Evolutionary conservation across 2,113 vertebrate species (phyloP), one percentile per base, ranked within the genome.

Genomic region (Aegypius monachus): DNA sequence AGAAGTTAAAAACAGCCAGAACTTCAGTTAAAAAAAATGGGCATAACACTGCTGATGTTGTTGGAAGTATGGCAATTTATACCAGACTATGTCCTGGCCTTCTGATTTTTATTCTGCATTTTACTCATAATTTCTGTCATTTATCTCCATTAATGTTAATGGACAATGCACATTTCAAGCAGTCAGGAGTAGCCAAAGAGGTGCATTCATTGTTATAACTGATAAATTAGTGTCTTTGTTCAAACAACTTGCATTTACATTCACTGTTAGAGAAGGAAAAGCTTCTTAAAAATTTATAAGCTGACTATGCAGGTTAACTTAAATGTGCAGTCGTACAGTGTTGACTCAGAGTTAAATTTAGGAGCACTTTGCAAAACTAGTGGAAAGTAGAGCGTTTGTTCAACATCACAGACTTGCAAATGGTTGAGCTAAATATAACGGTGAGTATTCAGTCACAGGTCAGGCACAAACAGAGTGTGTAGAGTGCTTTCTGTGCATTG

Each of bases 271-370:
- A 55, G 66, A 77, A 93, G 55, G 62, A 80, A 91, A 94, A 94
- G 59, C 91, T 95, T 56, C 95, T 97, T 94, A 97, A 95, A 97
- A 91, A 97, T 97, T 93, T 94, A 94, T 94, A 96, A 97, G 94
- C 95, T 97, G 97, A 97, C 95, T 96, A 23, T 89, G 95, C 96
- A 97, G 84, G 94, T 95, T 97, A 96, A 96, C 92, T 95, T 94
- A 92, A 95, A 96, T 95, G 78, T 88, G 88, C 90, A 94, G 43
- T 84, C 0, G 11, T 70, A 92, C 67, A 68, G 90, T 86, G 97
- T 97, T 96, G 94, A 94, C 93, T 97, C 95, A 96, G 85, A 96
- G 95, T 93, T 97, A 97, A 96, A 96, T 96, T 97, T 97, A 97
- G 97, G 84, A 82, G 47, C 59, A 63, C 90, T 97, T 96, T 95